phyloP scores from a whole-genome alignment of 1,140 invertebrate species.

The Drosophila triauraria region DNA sequence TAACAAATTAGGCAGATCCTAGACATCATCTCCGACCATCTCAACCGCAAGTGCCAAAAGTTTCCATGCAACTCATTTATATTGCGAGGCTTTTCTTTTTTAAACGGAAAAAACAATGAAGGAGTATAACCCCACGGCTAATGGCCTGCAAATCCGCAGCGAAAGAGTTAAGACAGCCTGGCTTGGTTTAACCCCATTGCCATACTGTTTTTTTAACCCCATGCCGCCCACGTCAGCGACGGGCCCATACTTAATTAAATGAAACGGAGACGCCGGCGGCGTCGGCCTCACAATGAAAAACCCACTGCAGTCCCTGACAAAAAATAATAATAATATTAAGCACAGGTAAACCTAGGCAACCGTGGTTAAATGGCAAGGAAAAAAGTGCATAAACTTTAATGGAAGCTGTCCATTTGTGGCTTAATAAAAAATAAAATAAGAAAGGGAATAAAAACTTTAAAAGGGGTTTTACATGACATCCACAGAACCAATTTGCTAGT shows the following conservation, averaged over 20 bases:
- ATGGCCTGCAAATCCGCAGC: constrained; percentile 52
- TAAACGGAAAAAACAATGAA: constrained; percentile 14
- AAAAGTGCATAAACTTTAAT: background rate
- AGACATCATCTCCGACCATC: constrained; percentile 17
- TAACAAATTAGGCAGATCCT: constrained; percentile 56
- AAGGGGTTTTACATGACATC: background rate
- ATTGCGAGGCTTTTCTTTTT: constrained; percentile 46
- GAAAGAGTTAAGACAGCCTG: constrained; percentile 58
- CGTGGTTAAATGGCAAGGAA: constrained; percentile 5
- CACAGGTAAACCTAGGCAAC: constrained; percentile 21
- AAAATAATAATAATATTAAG: constrained; percentile 16
- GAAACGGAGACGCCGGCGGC: constrained; percentile 50
- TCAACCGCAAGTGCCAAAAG: constrained; percentile 74
- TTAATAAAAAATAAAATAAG: background rate
- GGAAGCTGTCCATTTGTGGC: background rate
- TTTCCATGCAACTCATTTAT: constrained; percentile 68
- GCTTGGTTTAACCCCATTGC: background rate
- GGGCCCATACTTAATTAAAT: constrained; percentile 68
- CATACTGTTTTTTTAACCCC: constrained; percentile 9
- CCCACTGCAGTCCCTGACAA: constrained; percentile 23
- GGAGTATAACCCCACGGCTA: constrained; percentile 14
- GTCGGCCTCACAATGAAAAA: constrained; percentile 46
- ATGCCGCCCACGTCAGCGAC: constrained; percentile 10
- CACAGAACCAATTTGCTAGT: background rate
- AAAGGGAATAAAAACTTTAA: background rate